phyloP scores from a whole-genome alignment of 53 echinoderm and acorn worm genomes.

The Mesocentrotus franciscanus region DNA sequence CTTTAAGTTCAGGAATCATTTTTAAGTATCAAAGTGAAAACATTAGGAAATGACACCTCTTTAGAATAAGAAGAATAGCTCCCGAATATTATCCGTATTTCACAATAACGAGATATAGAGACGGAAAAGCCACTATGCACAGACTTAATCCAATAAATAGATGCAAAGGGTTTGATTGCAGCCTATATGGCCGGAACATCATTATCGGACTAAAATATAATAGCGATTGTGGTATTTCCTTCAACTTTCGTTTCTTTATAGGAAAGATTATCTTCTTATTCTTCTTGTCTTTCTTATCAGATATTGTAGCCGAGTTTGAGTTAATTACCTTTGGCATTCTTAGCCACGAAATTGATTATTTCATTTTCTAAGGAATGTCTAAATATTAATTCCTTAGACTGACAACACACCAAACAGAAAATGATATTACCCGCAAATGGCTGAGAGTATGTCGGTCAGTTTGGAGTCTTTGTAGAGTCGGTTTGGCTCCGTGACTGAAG shows the following conservation, averaged over 20 bases:
- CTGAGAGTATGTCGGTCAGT: no score
- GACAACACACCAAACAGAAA: no score
- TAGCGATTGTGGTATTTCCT: not conserved
- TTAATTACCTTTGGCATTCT: not conserved
- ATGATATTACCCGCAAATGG: no score
- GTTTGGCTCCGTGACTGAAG: no score
- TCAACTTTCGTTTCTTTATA: constrained; percentile 7
- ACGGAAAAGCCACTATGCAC: not conserved
- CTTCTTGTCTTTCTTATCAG: not conserved
- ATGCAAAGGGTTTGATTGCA: not conserved
- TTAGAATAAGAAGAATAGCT: not conserved
- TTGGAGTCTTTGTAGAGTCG: no score
- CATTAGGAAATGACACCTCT: not conserved
- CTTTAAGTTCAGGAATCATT: not conserved
- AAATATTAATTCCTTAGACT: no score
- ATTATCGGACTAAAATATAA: not conserved
- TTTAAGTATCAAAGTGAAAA: not conserved
- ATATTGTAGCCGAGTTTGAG: not conserved
- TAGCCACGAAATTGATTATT: not conserved
- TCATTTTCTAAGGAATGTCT: not conserved
- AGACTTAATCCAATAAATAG: not conserved
- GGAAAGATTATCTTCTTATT: not conserved
- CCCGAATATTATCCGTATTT: not conserved
- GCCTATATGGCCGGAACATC: not conserved
- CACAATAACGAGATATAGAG: not conserved